Conservation (phyloP, 2,113 vertebrate genomes). For the Psettodes erumei region DNA sequence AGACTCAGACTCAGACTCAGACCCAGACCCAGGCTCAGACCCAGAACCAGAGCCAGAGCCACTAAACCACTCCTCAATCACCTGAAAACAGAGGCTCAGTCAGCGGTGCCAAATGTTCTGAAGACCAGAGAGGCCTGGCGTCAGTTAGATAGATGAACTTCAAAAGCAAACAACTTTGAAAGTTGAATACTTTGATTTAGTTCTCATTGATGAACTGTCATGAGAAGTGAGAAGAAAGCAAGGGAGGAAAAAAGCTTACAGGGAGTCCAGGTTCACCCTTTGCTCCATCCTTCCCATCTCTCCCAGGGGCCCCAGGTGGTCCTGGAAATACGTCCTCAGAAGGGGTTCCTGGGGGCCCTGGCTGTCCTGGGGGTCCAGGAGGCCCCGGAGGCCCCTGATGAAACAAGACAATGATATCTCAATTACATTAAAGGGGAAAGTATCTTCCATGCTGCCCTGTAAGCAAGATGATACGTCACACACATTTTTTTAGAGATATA, state of each 20-base stretch:
- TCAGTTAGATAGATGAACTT: not conserved
- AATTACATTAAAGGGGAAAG: not conserved
- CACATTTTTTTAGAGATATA: no score
- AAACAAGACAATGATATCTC: not conserved
- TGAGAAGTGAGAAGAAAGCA: not conserved
- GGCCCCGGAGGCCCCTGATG: conserved; percentile 82
- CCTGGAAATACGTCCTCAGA: conserved; percentile 71
- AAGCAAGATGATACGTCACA: not conserved
- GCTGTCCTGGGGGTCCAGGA: conserved; percentile 85
- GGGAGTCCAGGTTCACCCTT: conserved; percentile 84
- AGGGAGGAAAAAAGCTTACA: conserved; percentile 77
- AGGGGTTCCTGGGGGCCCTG: conserved; percentile 83
- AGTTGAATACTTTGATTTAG: not conserved
- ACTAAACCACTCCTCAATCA: conserved; percentile 79
- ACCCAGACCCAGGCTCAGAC: conserved; percentile 60
- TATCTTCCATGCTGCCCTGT: not conserved
- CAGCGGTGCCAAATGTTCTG: conserved; percentile 12
- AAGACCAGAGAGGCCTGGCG: not conserved
- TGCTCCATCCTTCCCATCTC: conserved; percentile 82
- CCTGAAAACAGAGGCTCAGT: conserved; percentile 71
- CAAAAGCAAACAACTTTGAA: not conserved
- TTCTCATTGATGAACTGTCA: not conserved
- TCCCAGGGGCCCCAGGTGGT: conserved; percentile 82
- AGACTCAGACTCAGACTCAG: no score
- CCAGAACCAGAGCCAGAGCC: conserved; percentile 65